Evolutionary conservation across 2,888 invertebrate species (phyloP), one percentile per base, ranked within the genome.

Genomic region (Conistra vaccinii): DNA sequence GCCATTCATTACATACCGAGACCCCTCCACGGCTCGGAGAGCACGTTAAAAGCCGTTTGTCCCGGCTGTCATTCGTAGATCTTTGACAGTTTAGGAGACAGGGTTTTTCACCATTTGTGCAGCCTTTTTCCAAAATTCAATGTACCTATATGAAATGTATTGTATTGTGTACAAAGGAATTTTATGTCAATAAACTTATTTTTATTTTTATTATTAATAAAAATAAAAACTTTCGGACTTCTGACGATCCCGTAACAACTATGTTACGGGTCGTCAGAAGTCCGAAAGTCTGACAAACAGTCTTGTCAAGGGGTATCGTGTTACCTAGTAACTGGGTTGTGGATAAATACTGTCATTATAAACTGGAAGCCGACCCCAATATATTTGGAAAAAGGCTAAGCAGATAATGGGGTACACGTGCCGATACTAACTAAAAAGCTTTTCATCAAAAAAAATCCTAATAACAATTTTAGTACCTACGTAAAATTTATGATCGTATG

Each of bases 371-470:
- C 0, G 23, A n/a, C 7, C 14, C 17, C 1, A n/a, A n/a, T 0
- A 29, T 5, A n/a, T 17, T 51, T 32, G 17, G 17, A 10, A n/a
- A n/a, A 66, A 66, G 17, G n/a, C 6, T 20, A 10, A 1, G 17
- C 10, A 66, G 32, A 5, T 3, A 5, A 53, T 53, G 17, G 51
- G 20, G 1, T 57, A 48, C 14, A 53, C 26, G 23, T 61, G 57
- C 20, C 23, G n/a, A 73, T 61, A 45, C 32, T n/a, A 66, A n/a
- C n/a, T n/a, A n/a, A 66, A 63, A 80, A 60, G 6, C 2, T 51
- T 65, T 51, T 45, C 32, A 68, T 68, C n/a, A 7, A 39, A 48
- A 57, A n/a, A 26, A 39, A 57, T 42, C 20, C 29, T 55, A 42
- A 39, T 61, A 66, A 61, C n/a, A 79, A 20, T 20, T 10, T 69